These are phyloP conservation scores for Diplazon laetatorius DNA, from an alignment of 2,888 invertebrate species.

Conservation along the genomic window DNA sequence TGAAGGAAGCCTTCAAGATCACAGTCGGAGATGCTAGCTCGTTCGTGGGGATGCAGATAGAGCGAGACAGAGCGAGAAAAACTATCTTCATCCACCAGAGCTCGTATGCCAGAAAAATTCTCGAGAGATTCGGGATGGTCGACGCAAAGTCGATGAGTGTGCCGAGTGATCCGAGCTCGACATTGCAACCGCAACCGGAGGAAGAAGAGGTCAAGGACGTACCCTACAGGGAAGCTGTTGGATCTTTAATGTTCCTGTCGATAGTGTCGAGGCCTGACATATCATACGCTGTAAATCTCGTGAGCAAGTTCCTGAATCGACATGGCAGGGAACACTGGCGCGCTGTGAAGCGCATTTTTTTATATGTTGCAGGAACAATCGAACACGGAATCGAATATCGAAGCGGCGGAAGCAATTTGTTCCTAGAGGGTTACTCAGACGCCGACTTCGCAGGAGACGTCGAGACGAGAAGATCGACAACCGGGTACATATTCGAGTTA, in stretches of 20 bases:
- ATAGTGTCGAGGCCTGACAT: conserved; percentile 21
- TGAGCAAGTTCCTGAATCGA: not conserved
- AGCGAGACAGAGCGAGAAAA: too few relatives aligned
- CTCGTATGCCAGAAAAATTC: conserved; percentile 10
- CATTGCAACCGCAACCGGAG: conserved; percentile 24
- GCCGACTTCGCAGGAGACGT: conserved; percentile 62
- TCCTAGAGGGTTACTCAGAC: conserved; percentile 55
- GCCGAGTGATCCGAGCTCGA: conserved; percentile 53
- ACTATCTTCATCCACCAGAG: not conserved
- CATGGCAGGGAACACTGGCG: conserved; percentile 23
- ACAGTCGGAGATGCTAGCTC: too few relatives aligned
- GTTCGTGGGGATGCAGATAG: too few relatives aligned
- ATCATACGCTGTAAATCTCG: not conserved
- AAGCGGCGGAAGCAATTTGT: not conserved
- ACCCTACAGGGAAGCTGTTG: conserved; percentile 23
- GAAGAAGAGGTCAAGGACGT: conserved; percentile 35
- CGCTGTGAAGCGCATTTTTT: conserved; percentile 22
- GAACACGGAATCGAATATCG: conserved; percentile 26
- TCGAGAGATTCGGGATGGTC: conserved; percentile 59
- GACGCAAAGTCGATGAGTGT: conserved; percentile 33
- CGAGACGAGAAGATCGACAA: conserved; percentile 56
- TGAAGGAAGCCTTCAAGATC: too few relatives aligned
- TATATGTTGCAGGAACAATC: conserved; percentile 15
- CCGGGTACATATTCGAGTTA: conserved; percentile 59
- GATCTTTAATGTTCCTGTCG: conserved; percentile 2